Evolutionary conservation across 2,888 invertebrate genomes (phyloP), one percentile per base, ranked within the genome.

Genomic region (Xestia sexstrigata): DNA sequence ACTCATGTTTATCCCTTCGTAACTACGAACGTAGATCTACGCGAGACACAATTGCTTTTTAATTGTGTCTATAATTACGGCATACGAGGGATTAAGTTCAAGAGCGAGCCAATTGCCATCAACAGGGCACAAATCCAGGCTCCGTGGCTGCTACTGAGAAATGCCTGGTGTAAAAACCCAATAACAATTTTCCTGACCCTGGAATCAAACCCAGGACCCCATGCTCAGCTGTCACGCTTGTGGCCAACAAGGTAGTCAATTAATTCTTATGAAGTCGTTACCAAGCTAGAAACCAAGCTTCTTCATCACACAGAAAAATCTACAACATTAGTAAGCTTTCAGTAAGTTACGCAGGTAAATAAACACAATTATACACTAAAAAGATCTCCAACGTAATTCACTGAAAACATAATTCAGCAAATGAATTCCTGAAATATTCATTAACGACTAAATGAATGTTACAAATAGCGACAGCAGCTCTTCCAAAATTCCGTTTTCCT

Each of bases 401-500:
- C 69, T 49, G 35, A 42, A 82, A 73, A 60, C 17, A 42, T 15
- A 42, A 7, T 74, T 42, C 20, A 35, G n/a, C 83, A n/a, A 72
- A 66, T 72, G 20, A 68, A 72, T 81, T 72, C 68, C 68, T 49
- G 45, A 81, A 79, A 81, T 74, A 72, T 85, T 71, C 49, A 81
- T 83, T 69, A 70, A 49, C 62, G 35, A 49, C 9, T 7, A 74
- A 81, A 69, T 55, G 52, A 67, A 85, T 72, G 66, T 68, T 68
- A 67, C 77, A 79, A 72, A 72, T 76, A 79, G 49, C 80, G 69
- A 74, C 70, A 42, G n/a, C 52, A 52, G 39, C 68, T 35, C 35
- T 62, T 65, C 72, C 75, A 68, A 78, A 82, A 87, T 85, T 82
- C 85, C 72, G 79, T 78, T 76, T 67, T 58, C 74, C 74, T 74